phyloP scores from a whole-genome alignment of 2,797 vertebrate species.

The Chiloscyllium punctatum region DNA sequence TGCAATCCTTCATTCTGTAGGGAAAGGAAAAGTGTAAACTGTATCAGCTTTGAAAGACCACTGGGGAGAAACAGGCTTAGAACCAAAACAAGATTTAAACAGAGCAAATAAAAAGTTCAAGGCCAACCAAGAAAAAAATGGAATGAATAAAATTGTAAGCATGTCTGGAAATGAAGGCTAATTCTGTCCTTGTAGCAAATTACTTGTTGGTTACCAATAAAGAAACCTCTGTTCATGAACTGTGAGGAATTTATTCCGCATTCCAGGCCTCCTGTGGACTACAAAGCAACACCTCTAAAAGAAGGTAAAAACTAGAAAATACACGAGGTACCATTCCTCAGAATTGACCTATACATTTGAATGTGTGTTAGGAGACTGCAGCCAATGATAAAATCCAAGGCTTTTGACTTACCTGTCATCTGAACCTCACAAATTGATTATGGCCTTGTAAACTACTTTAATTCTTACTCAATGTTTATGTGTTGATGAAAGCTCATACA shows the following conservation, averaged over 20 bases:
- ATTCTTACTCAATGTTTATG: background rate
- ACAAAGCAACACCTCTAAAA: background rate
- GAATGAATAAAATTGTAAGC: slow-evolving; percentile 30
- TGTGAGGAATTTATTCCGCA: slow-evolving; percentile 5
- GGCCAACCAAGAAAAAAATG: slow-evolving; percentile 15
- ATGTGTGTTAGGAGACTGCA: background rate
- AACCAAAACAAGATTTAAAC: background rate
- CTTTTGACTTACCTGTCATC: background rate
- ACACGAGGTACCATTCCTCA: background rate
- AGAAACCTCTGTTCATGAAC: slow-evolving; percentile 11
- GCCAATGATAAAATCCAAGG: background rate
- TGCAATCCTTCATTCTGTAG: background rate
- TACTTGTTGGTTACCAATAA: background rate
- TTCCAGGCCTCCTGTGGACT: slow-evolving; percentile 14
- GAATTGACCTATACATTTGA: background rate
- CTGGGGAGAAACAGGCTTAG: background rate
- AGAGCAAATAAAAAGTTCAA: slow-evolving; percentile 11
- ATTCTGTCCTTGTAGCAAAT: background rate
- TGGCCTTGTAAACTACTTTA: background rate
- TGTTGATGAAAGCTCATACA: background rate
- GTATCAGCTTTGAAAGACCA: background rate
- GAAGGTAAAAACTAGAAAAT: background rate
- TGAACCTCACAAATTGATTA: background rate
- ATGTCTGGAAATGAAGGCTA: background rate
- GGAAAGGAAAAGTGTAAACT: background rate